Evolutionary conservation across 2,888 invertebrate genomes (phyloP), one percentile per base, ranked within the genome.

Genomic region (Blera fallax): DNA sequence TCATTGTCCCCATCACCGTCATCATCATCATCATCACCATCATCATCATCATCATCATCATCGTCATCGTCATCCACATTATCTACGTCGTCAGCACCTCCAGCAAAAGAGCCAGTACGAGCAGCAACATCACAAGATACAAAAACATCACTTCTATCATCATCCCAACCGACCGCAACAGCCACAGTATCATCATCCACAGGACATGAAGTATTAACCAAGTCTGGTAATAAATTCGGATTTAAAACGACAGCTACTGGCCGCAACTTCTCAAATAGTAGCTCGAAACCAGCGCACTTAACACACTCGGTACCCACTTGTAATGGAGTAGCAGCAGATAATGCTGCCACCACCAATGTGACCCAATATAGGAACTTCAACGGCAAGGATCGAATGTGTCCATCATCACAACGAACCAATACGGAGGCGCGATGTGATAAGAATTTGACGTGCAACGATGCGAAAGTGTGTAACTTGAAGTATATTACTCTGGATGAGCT

Each of bases 401-500:
- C 50, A 40, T 82, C 82, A 64, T 82, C 82, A 56, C 62, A 67
- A 34, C 58, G 16, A 77, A 73, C n/a, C 50, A 34, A 77, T 62
- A 54, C 21, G 60, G 48, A 50, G 60, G 52, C 62, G 58, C 56
- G 50, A 16, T 73, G 69, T 74, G 85, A 81, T 82, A 73, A 54
- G 60, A 77, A 29, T 32, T 50, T 65, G 8, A 43, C 87, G 88
- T 52, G 14, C 73, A 62, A 45, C 37, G 50, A 69, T 56, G 70
- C 21, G 76, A 79, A 83, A 11, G 40, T 40, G 32, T 76, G 56
- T 60, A 70, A 70, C 14, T 40, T 69, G 7, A 56, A 72, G 18
- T 74, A 54, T 84, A 88, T 91, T 87, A 89, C 91, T 52, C 87
- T 91, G 88, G 90, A 90, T 87, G 91, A 90, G 87, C 88, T 91